Evolutionary conservation across 2,888 invertebrate species (phyloP), one percentile per base, ranked within the genome.

Genomic region (Criorhina ranunculi): DNA sequence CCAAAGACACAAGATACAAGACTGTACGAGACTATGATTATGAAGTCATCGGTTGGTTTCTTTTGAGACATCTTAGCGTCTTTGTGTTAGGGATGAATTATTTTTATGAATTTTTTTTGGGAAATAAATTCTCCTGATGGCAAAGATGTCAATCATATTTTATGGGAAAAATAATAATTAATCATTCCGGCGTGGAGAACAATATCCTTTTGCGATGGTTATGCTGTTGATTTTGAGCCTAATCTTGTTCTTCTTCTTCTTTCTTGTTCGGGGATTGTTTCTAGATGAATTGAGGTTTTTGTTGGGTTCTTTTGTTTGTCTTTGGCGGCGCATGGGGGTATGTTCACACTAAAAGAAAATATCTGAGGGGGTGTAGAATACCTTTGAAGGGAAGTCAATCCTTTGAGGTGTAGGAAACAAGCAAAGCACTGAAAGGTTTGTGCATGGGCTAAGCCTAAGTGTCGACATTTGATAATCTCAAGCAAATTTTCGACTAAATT

Each of bases 111-210:
- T 66, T 51, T 11, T 24, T 51, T 51, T 37, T 19, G 7, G 42
- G 17, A 53, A 51, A 44, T 44, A 37, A 73, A 51, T 73, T 49
- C 62, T 53, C 1, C 35, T 59, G 78, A 78, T 78, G 73, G 57
- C 73, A 24, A 60, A 33, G 53, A 75, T 76, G 85, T 66, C 85
- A 85, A 80, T 85, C 80, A 85, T 85, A 85, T 69, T 76, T 80
- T 66, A 70, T 75, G 70, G 57, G 53, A 64, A 57, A 70, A 79
- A 40, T 33, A 42, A 75, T 64, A 80, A 85, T 85, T 76, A 80
- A 85, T 85, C 85, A 85, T 55, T 78, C 49, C 29, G 57, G 15
- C 19, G 29, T n/a, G n/a, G 29, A 15, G 59, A 31, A 17, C 15
- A 59, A 72, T 72, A 12, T 11, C 44, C 17, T 9, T n/a, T 5